These are phyloP conservation scores for Centruroides sculpturatus DNA, from an alignment of 1,140 invertebrate species.

Conservation along the genomic window DNA sequence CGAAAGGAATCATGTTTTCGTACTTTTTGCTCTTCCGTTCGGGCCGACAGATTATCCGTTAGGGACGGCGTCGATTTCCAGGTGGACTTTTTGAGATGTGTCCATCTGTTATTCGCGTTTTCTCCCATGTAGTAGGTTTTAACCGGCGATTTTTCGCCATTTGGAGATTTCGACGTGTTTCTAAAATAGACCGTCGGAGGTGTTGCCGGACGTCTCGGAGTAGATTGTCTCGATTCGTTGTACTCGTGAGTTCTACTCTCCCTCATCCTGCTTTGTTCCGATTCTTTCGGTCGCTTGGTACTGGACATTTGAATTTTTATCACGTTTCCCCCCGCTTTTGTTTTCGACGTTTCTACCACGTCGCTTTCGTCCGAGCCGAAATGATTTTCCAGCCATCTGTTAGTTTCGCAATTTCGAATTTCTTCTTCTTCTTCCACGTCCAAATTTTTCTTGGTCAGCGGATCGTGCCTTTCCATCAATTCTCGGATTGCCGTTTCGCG, in stretches of 20 bases:
- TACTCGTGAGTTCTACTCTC: no score
- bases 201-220: background rate
- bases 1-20: no score
- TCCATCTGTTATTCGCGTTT: no score
- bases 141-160: constrained; percentile 3
- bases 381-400: constrained; percentile 75
- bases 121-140: constrained; percentile 13
- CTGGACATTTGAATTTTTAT: constrained; percentile 14
- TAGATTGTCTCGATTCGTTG: background rate
- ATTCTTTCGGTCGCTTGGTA: background rate
- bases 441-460: constrained; percentile 43
- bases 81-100: no score
- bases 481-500: constrained; percentile 35
- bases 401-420: constrained; percentile 67
- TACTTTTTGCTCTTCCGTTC: no score
- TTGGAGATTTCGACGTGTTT: no score
- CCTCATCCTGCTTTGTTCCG: no score
- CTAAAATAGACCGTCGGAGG: background rate
- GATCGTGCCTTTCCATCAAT: constrained; percentile 1
- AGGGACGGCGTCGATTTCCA: no score
- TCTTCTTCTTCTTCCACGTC: constrained; percentile 76
- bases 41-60: no score
- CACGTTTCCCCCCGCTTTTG: constrained; percentile 13
- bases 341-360: constrained; percentile 8
- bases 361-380: constrained; percentile 51